phyloP scores from a whole-genome alignment of 2,113 vertebrate genomes.

The Alaudala cheleensis region DNA sequence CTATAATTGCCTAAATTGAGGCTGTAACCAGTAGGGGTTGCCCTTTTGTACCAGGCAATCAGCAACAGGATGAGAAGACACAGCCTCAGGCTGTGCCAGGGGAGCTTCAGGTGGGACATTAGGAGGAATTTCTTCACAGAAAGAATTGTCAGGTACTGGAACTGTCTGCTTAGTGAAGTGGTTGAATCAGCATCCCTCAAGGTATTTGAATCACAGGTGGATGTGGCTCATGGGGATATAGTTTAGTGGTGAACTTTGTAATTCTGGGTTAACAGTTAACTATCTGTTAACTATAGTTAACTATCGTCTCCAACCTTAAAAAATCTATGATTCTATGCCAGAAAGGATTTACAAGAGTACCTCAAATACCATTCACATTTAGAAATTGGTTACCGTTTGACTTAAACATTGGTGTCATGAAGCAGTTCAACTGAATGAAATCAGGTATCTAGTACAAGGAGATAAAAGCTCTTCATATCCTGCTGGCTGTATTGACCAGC shows the following conservation, averaged over 20 bases:
- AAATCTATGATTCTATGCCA: not conserved
- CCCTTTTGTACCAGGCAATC: not conserved
- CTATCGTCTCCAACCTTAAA: not conserved
- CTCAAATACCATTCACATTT: not conserved
- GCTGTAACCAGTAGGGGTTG: not conserved
- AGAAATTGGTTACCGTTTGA: not conserved
- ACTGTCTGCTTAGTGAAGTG: not conserved
- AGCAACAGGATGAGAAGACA: rapidly evolving
- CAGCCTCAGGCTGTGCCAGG: not conserved
- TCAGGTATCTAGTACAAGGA: not conserved
- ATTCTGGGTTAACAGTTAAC: not conserved
- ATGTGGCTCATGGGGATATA: too few species aligned
- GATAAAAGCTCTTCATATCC: not conserved
- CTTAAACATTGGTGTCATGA: not conserved
- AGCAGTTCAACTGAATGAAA: not conserved
- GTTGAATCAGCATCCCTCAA: too few species aligned
- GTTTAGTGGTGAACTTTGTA: not conserved
- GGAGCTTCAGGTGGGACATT: not conserved
- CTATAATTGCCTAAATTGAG: not conserved
- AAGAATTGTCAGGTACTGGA: not conserved
- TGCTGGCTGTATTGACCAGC: not conserved
- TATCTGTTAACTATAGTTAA: too few species aligned
- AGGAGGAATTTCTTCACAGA: not conserved
- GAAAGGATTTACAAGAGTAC: not conserved
- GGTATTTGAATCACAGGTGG: not conserved